These are phyloP conservation scores for Cephalopholis sonnerati DNA, from an alignment of 2,113 vertebrate species.

Conservation along the genomic window DNA sequence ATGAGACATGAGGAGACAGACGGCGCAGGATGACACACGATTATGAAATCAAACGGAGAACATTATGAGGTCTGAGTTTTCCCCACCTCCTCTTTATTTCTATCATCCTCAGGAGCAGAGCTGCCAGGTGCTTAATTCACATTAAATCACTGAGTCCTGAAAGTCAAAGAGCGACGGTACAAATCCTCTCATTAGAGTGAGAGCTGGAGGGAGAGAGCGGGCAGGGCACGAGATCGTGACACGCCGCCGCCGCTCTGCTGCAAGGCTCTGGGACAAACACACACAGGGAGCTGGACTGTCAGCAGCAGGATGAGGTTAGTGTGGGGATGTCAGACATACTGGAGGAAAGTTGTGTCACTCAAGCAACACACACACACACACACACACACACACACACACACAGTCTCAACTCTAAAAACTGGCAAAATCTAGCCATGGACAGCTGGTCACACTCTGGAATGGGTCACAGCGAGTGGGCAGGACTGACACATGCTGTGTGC, in stretches of 20 bases:
- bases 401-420: conserved; percentile 38
- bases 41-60: conserved; percentile 29
- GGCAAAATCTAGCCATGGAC: conserved; percentile 65
- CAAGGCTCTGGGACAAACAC: conserved; percentile 16
- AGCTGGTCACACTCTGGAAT: conserved; percentile 73
- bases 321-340: conserved; percentile 15
- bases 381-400: conserved; percentile 14
- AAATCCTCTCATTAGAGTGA: conserved; percentile 67
- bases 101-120: conserved; percentile 19
- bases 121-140: conserved; percentile 54
- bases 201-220: conserved; percentile 47
- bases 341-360: conserved; percentile 21
- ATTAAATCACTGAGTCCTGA: conserved; percentile 62
- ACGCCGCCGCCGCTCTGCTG: conserved; percentile 30
- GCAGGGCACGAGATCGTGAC: conserved; percentile 50
- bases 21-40: neutral
- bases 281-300: neutral
- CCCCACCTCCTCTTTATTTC: conserved; percentile 9
- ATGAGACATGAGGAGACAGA: conserved; percentile 1
- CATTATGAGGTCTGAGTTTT: conserved; percentile 6
- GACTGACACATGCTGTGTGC: conserved; percentile 54
- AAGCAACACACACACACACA: neutral
- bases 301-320: conserved; percentile 24
- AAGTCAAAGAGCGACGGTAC: conserved; percentile 62
- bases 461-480: conserved; percentile 65